A percentile compares a stretch with the other conserved stretches of the same genome.
phyloP scores from a whole-genome alignment of 2,113 vertebrate genomes.

The Pleuronectes platessa region DNA sequence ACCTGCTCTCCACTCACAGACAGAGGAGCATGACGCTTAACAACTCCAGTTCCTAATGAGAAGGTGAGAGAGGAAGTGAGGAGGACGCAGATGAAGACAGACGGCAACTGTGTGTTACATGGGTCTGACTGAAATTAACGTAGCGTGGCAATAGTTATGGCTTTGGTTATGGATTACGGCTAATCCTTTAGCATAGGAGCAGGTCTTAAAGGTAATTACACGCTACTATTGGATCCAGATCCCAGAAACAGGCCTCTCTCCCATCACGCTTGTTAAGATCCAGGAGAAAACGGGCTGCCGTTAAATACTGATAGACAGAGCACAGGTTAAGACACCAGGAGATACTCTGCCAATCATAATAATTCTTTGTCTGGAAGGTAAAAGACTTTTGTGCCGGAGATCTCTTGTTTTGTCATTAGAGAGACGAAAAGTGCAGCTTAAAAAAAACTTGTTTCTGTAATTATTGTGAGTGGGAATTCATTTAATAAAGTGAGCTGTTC shows the following conservation, averaged over 20 bases:
- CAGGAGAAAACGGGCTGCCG: constrained; percentile 56
- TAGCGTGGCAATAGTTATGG: constrained; percentile 70
- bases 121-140: constrained; percentile 67
- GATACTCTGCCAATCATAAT: constrained; percentile 36
- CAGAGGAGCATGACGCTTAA: constrained; percentile 49
- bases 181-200: constrained; percentile 77
- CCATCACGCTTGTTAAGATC: constrained; percentile 65
- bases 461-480: constrained; percentile 14
- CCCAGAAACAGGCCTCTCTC: constrained; percentile 63
- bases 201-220: constrained; percentile 81
- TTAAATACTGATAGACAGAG: constrained; percentile 48
- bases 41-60: constrained; percentile 51
- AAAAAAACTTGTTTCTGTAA: neutral
- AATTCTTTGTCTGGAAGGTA: constrained; percentile 4
- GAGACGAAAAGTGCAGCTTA: constrained; percentile 10
- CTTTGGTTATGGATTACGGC: constrained; percentile 80
- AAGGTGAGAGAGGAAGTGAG: constrained; percentile 29
- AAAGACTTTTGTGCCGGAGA: constrained; percentile 11
- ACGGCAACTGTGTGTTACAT: constrained; percentile 44
- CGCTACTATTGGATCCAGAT: constrained; percentile 75
- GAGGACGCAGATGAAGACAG: constrained; percentile 45
- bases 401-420: neutral
- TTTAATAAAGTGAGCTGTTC: constrained; percentile 13
- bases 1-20: constrained; percentile 44
- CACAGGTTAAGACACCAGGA: constrained; percentile 50